Evolutionary conservation across 2,113 vertebrate genomes (phyloP), one percentile per base, ranked within the genome.

Genomic region (Rallus limicola): DNA sequence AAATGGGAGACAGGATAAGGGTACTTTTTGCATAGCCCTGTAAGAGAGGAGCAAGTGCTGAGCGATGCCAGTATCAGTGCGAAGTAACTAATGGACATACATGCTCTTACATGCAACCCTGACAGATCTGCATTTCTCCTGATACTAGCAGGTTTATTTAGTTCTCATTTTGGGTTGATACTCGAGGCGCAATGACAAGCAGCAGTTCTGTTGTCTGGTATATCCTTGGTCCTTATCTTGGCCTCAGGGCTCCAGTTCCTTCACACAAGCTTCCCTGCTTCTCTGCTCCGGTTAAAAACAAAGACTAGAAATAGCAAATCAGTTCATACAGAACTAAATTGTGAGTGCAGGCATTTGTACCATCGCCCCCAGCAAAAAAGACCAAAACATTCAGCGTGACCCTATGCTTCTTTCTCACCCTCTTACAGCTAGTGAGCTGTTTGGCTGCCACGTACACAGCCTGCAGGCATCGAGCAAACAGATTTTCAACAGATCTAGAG

Each of bases 321-420:
- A 38, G 52, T 60, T 92, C 64, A 52, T 21, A 63, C 8, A 81
- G 46, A 83, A 59, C 59, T 21, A 74, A 88, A 75, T 28, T 21
- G 18, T 42, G 65, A 82, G 33, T 28, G 42, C 40, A 81, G 68
- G 42, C 18, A 53, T 85, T 72, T 64, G 36, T 36, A 44, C 38
- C 50, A 58, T 19, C 0, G 7, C 23, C 38, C 33, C 36, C 53
- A 86, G 42, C 0, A 0, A 87, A 0, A 87, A 94, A 88, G 18
- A 56, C 20, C 36, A 36, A 90, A 86, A 76, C 4, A 1, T 26
- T 74, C 60, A 81, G 14, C 0, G 0, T 74, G 38, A 67, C 48
- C 58, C 24, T n/a, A 31, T 8, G 24, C 38, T 64, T 71, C 53
- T 36, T 88, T 76, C 48, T 78, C 62, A 90, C 28, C 7, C 38